Base-by-base conservation (phyloP, 2,888 invertebrate genomes). In the Caprella mutica region DNA sequence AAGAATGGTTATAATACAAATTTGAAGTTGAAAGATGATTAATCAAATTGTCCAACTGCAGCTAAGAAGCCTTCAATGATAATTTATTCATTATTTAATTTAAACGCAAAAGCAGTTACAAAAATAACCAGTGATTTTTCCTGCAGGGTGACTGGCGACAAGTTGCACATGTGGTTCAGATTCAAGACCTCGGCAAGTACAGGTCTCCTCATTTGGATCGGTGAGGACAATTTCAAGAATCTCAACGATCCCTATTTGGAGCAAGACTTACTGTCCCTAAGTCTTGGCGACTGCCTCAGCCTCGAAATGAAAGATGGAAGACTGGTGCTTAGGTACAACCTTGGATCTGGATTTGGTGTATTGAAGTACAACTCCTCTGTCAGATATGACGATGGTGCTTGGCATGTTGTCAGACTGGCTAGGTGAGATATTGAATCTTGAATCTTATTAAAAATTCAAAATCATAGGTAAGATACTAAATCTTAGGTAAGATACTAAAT, bases 121-220 rank as follows among this genome's bases (percentile, higher is more conserved):
- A n/a, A n/a, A n/a, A 35, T 35, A 35, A 14, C 35, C 12, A 12
- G n/a, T 35, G 43, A 21, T 33, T 54, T 19, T 19, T 14, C 17
- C 29, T 42, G 52, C 75, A 85, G 88, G 71, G 77, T 92, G 67
- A 82, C 84, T 59, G 86, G 87, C 69, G 85, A 85, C 74, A 84
- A 84, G 66, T 80, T 91, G 67, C 88, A 89, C 73, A 83, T 94
- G 69, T 89, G 89, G 77, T 82, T 94, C 72, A 77, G 87, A 67
- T 85, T 93, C 74, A 82, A 86, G 65, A 82, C 86, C 52, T 79
- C 78, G 66, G 77, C 81, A 2, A 72, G 79, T 26, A 76, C 80
- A 68, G 92, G 90, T 0, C 77, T 93, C 62, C 77, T 93, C 40
- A 77, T 92, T 61, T 92, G 90, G 90, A 84, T 85, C 67, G 89